Conservation (phyloP, 2,113 vertebrate species). For the Melanerpes formicivorus region DNA sequence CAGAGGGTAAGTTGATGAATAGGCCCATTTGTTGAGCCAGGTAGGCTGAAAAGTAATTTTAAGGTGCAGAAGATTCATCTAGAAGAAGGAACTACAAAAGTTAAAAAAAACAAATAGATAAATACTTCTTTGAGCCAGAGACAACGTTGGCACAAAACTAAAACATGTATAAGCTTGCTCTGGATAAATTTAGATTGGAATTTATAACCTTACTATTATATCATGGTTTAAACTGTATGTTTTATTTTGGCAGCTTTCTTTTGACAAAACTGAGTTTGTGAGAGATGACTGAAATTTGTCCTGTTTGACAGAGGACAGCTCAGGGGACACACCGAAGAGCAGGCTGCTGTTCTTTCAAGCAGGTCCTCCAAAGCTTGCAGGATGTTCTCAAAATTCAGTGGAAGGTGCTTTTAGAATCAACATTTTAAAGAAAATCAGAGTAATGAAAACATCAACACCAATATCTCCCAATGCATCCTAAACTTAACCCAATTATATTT, state of each 20-base stretch:
- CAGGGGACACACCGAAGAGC: background rate
- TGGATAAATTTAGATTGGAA: background rate
- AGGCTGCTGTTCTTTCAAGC: background rate
- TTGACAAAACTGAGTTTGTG: background rate
- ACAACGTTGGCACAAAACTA: background rate
- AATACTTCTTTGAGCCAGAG: background rate
- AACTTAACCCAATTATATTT: background rate
- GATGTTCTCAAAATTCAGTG: background rate
- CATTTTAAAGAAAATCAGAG: background rate
- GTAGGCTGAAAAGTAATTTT: background rate
- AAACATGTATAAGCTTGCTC: background rate
- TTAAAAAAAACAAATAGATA: background rate
- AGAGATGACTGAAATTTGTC: background rate
- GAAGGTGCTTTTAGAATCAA: background rate
- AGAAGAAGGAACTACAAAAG: background rate
- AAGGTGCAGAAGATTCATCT: background rate
- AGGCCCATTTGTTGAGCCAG: background rate
- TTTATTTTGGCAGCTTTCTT: background rate
- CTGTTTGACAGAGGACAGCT: background rate
- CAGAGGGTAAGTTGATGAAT: conserved; percentile 25
- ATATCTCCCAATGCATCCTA: background rate
- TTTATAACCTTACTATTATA: background rate
- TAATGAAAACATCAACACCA: background rate
- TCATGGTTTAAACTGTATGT: background rate
- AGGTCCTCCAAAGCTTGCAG: background rate